Evolutionary conservation across 2,797 vertebrate species (phyloP).

Genomic region (Spinibarbus caldwelli): DNA sequence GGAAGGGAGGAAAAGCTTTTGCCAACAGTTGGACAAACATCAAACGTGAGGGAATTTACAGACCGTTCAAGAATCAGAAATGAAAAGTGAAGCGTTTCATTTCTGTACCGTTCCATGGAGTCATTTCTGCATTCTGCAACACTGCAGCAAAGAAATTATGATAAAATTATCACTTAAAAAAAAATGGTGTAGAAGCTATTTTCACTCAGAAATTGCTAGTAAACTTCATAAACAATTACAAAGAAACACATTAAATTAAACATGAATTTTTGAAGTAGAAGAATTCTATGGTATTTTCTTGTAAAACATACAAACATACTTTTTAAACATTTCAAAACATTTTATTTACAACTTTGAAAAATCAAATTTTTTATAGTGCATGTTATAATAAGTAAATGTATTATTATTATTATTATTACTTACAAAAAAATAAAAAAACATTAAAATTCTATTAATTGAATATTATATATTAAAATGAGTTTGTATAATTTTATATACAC

Average conservation of each 20-base stretch:
- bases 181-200: not conserved
- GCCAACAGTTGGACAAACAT: not conserved
- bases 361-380: not conserved
- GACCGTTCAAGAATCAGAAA: not conserved
- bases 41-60: not conserved
- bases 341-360: not conserved
- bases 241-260: not conserved
- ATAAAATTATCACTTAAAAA: not conserved
- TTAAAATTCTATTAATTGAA: not conserved
- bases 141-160: not conserved
- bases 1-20: not conserved
- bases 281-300: not conserved
- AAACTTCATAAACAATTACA: not conserved
- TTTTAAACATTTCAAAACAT: too few relatives aligned
- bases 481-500: too few relatives aligned
- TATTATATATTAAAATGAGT: not conserved
- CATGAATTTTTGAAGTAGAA: not conserved
- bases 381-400: not conserved
- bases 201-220: not conserved
- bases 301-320: not conserved
- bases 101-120: too few relatives aligned
- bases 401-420: not conserved
- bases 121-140: not conserved
- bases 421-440: not conserved
- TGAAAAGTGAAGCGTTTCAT: not conserved